These are phyloP conservation scores for Apis mellifera DNA, from an alignment of 1,140 invertebrate species.

Conservation along the genomic window Amel_HAv3.1 CM009936.2:12277001-12277500, in stretches of 20 bases:
- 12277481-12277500: background rate
- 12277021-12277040: slow-evolving; percentile 30
- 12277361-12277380: too few species aligned
- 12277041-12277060: slow-evolving; percentile 36
- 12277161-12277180: slow-evolving; percentile 3
- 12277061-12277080: background rate
- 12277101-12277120: slow-evolving; percentile 41
- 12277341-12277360: too few species aligned
- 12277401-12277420: background rate
- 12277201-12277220: slow-evolving; percentile 32
- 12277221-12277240: background rate
- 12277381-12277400: background rate
- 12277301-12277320: too few species aligned
- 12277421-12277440: background rate
- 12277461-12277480: background rate
- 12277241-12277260: background rate
- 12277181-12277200: background rate
- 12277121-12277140: slow-evolving; percentile 28
- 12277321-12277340: too few species aligned
- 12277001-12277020: slow-evolving; percentile 7
- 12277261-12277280: background rate
- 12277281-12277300: background rate
- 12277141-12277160: too few species aligned
- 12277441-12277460: background rate
- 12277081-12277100: slow-evolving; percentile 8